phyloP scores from a whole-genome alignment of 2,797 vertebrate genomes.

The Leptodactylus fallax region DNA sequence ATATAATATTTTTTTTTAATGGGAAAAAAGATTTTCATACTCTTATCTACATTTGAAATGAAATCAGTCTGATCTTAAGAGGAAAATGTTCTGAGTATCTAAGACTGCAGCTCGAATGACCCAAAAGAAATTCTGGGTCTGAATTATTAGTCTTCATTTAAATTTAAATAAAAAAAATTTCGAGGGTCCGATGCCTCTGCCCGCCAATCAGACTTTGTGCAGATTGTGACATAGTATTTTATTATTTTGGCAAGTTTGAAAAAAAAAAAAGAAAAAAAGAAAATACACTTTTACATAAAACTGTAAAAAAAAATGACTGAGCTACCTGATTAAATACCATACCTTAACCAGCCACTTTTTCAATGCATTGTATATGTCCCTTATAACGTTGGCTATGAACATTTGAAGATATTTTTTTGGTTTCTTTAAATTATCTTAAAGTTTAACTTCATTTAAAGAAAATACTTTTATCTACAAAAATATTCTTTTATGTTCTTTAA shows the following conservation, averaged over 20 bases:
- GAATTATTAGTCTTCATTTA: conserved; percentile 70
- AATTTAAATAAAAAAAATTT: conserved; percentile 45
- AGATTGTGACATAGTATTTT: conserved; percentile 92
- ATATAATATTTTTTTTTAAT: conserved; percentile 66
- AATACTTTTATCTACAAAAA: conserved; percentile 79
- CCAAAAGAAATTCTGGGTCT: conserved; percentile 67
- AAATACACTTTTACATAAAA: conserved; percentile 95
- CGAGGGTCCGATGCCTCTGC: conserved; percentile 76
- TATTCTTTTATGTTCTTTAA: conserved; percentile 77
- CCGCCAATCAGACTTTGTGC: conserved; percentile 87
- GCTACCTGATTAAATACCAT: conserved; percentile 87
- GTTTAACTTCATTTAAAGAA: conserved; percentile 84
- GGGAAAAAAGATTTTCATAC: conserved; percentile 67
- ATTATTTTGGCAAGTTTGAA: conserved; percentile 90
- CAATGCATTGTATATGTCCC: conserved; percentile 88
- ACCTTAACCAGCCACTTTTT: conserved; percentile 90
- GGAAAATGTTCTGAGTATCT: conserved; percentile 64
- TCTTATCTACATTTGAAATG: conserved; percentile 74
- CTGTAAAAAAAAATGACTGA: conserved; percentile 84
- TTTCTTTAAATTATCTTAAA: conserved; percentile 84
- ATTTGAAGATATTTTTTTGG: conserved; percentile 83
- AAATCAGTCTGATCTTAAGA: conserved; percentile 72
- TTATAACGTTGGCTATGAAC: conserved; percentile 89
- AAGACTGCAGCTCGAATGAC: conserved; percentile 66
- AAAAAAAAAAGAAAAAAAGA: conserved; percentile 70